phyloP scores from a whole-genome alignment of 2,888 invertebrate species.

The Synergus laeviventris region DNA sequence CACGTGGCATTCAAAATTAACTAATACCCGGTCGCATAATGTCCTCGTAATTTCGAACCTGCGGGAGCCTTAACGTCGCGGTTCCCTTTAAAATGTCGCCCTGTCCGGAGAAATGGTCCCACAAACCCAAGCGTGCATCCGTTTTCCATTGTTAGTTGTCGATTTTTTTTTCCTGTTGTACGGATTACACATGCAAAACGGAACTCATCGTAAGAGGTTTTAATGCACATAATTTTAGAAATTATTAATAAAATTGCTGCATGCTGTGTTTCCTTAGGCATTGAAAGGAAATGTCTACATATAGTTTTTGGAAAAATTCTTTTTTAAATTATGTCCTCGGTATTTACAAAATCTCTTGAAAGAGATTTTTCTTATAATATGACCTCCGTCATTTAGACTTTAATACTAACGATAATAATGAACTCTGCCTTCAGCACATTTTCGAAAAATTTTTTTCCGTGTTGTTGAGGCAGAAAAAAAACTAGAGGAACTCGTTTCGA shows the following conservation, averaged over 20 bases:
- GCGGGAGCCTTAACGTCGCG: constrained; percentile 46
- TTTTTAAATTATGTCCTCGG: no score
- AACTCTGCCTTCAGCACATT: background rate
- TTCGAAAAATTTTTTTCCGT: background rate
- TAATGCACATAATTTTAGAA: no score
- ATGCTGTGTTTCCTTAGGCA: no score
- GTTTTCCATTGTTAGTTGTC: background rate
- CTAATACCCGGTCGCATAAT: constrained; percentile 56
- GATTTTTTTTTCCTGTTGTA: constrained; percentile 7
- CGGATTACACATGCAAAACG: background rate
- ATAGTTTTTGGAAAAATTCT: no score
- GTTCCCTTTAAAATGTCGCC: constrained; percentile 43
- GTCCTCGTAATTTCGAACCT: constrained; percentile 54
- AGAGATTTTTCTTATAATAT: no score
- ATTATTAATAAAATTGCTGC: no score
- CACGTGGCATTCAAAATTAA: constrained; percentile 56
- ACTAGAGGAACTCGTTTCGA: constrained; percentile 10
- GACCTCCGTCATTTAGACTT: background rate
- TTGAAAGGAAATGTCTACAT: no score
- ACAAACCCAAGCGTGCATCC: constrained; percentile 1
- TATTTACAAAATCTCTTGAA: no score
- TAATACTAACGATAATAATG: background rate
- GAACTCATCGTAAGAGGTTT: background rate
- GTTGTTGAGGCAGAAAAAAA: background rate
- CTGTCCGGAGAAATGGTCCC: constrained; percentile 33